phyloP scores from a whole-genome alignment of 2,113 vertebrate species.

The Delphinapterus leucas region DNA sequence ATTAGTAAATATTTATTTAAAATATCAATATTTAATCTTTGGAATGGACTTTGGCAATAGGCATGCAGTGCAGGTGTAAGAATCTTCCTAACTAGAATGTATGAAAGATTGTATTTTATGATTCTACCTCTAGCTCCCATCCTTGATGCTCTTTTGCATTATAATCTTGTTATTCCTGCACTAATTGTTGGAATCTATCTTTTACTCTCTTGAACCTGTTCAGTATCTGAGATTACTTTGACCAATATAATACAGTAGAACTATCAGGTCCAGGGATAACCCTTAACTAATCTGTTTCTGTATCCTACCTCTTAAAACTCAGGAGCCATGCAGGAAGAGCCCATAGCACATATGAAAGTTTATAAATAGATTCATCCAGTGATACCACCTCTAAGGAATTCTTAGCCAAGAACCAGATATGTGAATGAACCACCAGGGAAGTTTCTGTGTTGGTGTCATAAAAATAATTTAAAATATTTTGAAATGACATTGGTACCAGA shows the following conservation, averaged over 20 bases:
- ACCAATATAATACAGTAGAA: background rate
- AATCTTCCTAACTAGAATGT: background rate
- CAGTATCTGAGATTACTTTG: background rate
- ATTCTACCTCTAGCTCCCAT: fast-evolving
- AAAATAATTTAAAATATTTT: background rate
- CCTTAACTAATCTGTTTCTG: background rate
- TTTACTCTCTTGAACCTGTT: background rate
- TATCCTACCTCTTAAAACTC: background rate
- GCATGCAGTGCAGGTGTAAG: background rate
- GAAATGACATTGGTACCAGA: background rate
- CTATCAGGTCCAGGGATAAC: background rate
- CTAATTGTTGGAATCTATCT: background rate
- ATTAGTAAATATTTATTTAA: background rate
- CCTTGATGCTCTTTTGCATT: background rate
- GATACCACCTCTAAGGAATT: background rate
- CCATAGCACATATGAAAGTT: background rate
- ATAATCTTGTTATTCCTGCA: background rate
- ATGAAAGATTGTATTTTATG: background rate
- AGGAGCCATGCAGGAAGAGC: background rate
- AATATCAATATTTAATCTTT: background rate
- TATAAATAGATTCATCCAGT: background rate
- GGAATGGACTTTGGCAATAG: background rate
- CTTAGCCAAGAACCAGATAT: background rate
- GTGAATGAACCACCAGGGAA: background rate
- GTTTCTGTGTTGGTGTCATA: background rate